Evolutionary conservation across 37 sponge, comb jelly and placozoan species (phyloP).

Genomic region (Chondrilla cf. caribensis): DNA sequence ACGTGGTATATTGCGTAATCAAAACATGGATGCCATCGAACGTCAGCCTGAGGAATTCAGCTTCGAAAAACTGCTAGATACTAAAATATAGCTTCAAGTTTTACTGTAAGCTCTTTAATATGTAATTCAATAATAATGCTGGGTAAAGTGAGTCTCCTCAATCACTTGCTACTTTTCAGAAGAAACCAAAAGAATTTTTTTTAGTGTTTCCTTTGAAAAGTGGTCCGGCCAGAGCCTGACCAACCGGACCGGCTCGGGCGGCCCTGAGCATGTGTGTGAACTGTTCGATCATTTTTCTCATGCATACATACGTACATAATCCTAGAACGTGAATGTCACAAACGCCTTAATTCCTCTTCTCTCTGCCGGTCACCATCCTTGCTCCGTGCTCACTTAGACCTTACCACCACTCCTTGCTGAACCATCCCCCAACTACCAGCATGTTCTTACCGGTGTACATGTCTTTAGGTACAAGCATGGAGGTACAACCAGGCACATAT

Average conservation of each 20-base stretch:
- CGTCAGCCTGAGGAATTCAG: background rate
- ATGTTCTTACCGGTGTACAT: no score
- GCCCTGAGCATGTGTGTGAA: no score
- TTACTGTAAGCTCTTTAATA: background rate
- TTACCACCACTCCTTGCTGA: no score
- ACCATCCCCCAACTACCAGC: no score
- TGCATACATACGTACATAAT: no score
- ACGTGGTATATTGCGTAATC: background rate
- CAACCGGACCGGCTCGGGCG: background rate
- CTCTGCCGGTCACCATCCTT: no score
- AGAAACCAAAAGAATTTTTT: background rate
- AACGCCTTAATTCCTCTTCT: no score
- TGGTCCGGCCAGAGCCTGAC: constrained; percentile 3
- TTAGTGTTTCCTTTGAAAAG: background rate
- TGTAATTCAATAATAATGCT: background rate
- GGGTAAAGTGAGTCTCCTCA: background rate
- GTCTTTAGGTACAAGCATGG: no score
- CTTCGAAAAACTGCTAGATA: background rate
- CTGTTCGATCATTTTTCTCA: no score
- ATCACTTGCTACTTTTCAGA: background rate
- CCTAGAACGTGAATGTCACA: no score
- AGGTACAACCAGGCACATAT: no score
- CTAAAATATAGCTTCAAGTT: background rate
- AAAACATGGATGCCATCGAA: background rate
- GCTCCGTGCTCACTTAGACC: no score